phyloP scores from a whole-genome alignment of 2,113 vertebrate genomes.

The Engraulis encrasicolus region DNA sequence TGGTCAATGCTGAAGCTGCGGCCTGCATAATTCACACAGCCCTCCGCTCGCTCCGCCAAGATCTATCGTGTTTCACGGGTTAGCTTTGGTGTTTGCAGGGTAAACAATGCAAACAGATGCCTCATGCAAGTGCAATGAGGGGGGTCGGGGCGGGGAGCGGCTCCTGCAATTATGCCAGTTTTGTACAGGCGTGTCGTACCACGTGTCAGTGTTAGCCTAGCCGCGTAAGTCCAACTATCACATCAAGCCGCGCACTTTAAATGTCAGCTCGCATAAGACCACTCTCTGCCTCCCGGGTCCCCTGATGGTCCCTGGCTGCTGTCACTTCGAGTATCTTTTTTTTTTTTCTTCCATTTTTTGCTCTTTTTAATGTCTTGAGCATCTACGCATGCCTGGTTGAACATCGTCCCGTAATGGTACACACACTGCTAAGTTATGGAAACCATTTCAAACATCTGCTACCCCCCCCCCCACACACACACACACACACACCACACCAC shows the following conservation, averaged over 20 bases:
- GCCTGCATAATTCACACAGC: slow-evolving; percentile 9
- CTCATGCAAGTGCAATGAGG: slow-evolving; percentile 28
- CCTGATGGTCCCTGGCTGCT: slow-evolving; percentile 48
- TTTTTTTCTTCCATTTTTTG: slow-evolving; percentile 27
- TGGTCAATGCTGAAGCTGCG: not conserved
- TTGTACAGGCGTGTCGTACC: slow-evolving; percentile 38
- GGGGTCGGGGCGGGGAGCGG: too few species aligned
- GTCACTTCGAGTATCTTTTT: slow-evolving; percentile 49
- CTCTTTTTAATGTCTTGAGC: slow-evolving; percentile 47
- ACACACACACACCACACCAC: not conserved
- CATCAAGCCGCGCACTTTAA: slow-evolving; percentile 53
- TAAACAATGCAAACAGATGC: slow-evolving; percentile 56
- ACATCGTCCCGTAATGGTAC: slow-evolving; percentile 54
- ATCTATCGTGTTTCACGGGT: slow-evolving; percentile 27
- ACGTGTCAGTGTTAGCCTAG: slow-evolving; percentile 41
- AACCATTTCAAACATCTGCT: slow-evolving; percentile 42
- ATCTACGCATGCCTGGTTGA: slow-evolving; percentile 54
- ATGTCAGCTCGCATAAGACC: slow-evolving; percentile 57
- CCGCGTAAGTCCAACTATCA: slow-evolving; percentile 40
- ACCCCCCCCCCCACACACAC: not conserved
- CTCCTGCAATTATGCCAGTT: slow-evolving; percentile 46
- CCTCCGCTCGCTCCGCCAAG: too few species aligned
- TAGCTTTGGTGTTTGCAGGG: slow-evolving; percentile 44
- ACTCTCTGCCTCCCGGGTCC: slow-evolving; percentile 38
- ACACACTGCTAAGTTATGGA: slow-evolving; percentile 47